Base-by-base conservation (phyloP, 2,888 invertebrate species). In the Geotrupes spiniger region DNA sequence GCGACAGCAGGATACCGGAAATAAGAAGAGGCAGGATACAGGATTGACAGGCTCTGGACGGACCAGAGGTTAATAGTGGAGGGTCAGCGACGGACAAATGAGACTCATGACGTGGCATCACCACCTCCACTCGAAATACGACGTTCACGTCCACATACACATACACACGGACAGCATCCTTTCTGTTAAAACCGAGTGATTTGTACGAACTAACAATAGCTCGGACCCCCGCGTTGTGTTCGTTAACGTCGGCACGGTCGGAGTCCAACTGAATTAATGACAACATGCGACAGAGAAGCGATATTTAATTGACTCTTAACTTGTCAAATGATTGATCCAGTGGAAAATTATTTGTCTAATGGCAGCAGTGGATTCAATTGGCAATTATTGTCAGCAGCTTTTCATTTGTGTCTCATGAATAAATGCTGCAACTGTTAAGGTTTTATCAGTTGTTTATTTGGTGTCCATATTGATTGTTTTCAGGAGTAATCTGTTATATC, bases 21-120 rank as follows among this genome's bases (percentile, higher is more conserved):
- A 53, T 52, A 53, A 54, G 53, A 53, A 54, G 53, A 52, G 53
- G 42, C 49, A 53, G 56, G 53, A 56, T 53, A 52, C 49, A 45
- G 52, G 52, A 56, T 50, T 56, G 56, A 56, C 55, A 56, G 51
- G 53, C 53, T 45, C 55, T 44, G 48, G 61, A 61, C 61, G 61
- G 61, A 57, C 58, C 61, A 62, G 58, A 60, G 63, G 64, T 65
- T 65, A 65, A 63, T 63, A 60, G 63, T 57, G 61, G 59, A 52
- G 59, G 64, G 63, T 63, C 60, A 61, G 60, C 52, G 54, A 54
- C 51, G 61, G 62, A 63, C 63, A 63, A 65, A 65, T 64, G 60
- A 61, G 62, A 63, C 60, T 57, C 56, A 59, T 62, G 64, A 63
- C 63, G 62, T 62, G 57, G 54, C 55, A 51, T 50, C 53, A 53